Base-by-base conservation (phyloP, 1,140 invertebrate genomes). In the Conopomorpha cramerella region DNA sequence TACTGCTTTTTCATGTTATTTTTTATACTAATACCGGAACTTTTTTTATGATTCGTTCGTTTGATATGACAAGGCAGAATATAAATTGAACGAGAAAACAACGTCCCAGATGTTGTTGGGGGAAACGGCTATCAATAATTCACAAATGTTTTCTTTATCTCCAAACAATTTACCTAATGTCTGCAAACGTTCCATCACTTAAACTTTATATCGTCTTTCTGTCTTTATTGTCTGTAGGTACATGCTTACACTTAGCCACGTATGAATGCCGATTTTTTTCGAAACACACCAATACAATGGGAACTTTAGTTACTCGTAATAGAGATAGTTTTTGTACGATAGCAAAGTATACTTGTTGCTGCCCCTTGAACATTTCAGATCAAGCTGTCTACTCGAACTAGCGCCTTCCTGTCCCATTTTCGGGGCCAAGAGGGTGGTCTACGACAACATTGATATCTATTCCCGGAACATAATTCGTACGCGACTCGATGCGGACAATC, bases 371-470 rank as follows among this genome's bases (percentile, higher is more conserved):
- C 42, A 45, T 37, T 38, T 46, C 47, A 51, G 57, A 65, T 65
- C 53, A 65, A 65, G 55, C 51, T 65, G 61, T 61, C 61, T 57
- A 52, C 42, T 47, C 57, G 46, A 55, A 58, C 55, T 55, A 57
- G 48, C 47, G 43, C 43, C 49, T 55, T 55, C 48, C 59, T 56
- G 50, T 45, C 49, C 45, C 34, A 58, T 59, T 62, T 62, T 46
- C 34, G 39, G 46, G 31, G 47, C 55, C 61, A 61, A 55, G 59
- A 53, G 49, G 60, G 47, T 47, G 55, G 59, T 56, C 52, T 64
- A 43, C 41, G 54, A 57, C 51, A 49, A 49, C 51, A 55, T 51
- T 44, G 46, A 50, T 50, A 54, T 57, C 54, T 47, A 45, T 53
- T 56, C 44, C 41, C 47, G 44, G 46, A 36, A 56, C 51, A 51